Base-by-base conservation (phyloP, 2,888 invertebrate species). In the Stenodera caucasica region DNA sequence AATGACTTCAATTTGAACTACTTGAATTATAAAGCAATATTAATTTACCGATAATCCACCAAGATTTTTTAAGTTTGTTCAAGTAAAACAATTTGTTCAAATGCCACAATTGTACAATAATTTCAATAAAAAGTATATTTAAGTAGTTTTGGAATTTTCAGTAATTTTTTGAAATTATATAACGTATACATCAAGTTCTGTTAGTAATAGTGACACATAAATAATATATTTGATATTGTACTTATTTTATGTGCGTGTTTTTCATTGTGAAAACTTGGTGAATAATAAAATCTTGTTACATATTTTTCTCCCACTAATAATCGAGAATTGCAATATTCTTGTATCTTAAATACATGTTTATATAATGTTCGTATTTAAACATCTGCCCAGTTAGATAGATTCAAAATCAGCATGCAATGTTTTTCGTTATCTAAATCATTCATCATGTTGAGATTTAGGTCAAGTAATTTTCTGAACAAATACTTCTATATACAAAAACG, bases 391-490 rank as follows among this genome's bases (percentile, higher is more conserved):
- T 26, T 61, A 69, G 67, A 70, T 69, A 67, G 68, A 71, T 68
- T 70, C 64, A 62, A 60, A 61, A 69, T 62, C 55, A 66, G 63
- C 70, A 71, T 69, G 71, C 71, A 66, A 71, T 54, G 59, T 58
- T 64, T 60, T 60, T n/a, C 51, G 35, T 62, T 68, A 67, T 64
- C 65, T 63, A 64, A 67, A 65, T 69, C 55, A 61, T 62, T 65
- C 67, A 68, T 69, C 67, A 64, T 49, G 52, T 23, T 53, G 59
- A 64, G 60, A 70, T 70, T 67, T 67, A 58, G 69, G 69, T 71
- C 67, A 70, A 64, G 67, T 55, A 63, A 63, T 63, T 63, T 63
- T 60, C 59, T 23, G 50, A 49, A 63, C 63, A 63, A 63, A 63
- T 58, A 57, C 63, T 62, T 40, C 30, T 59, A 58, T 45, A 63